These are phyloP conservation scores for Pollenia griseotomentosa DNA, from an alignment of 2,888 invertebrate species.

Conservation along the genomic window DNA sequence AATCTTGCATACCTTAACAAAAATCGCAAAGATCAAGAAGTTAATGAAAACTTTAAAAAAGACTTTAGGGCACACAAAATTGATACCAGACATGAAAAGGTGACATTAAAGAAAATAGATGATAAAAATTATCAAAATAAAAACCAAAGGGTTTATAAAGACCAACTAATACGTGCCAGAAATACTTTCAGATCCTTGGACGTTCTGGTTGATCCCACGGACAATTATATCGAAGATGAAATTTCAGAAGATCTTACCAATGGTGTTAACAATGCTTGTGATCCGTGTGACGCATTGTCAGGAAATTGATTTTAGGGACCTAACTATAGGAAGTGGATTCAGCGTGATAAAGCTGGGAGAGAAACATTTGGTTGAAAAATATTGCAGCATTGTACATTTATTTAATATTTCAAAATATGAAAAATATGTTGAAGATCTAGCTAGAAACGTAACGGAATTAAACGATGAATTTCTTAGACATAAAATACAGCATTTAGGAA, in stretches of 20 bases:
- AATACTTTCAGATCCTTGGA: conserved; percentile 31
- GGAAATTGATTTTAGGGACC: conserved; percentile 8
- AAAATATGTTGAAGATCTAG: background rate
- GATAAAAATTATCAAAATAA: conserved; percentile 12
- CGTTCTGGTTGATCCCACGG: background rate
- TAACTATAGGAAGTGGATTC: conserved; percentile 1
- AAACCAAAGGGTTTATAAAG: conserved; percentile 25
- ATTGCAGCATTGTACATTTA: background rate
- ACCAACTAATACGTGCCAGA: conserved; percentile 24
- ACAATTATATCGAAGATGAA: background rate
- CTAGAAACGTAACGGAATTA: background rate
- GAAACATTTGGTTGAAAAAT: background rate
- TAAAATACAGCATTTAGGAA: background rate
- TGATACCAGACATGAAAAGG: conserved; percentile 5
- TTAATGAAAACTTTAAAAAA: conserved; percentile 14
- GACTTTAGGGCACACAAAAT: conserved; percentile 25
- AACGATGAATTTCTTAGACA: background rate
- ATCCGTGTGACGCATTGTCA: background rate
- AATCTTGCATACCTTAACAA: conserved; percentile 20
- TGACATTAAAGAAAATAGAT: background rate
- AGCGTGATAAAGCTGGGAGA: background rate
- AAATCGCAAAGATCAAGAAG: conserved; percentile 19
- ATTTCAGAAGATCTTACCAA: background rate
- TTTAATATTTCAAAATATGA: conserved; percentile 15
- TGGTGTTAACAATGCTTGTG: background rate